Evolutionary conservation across 1,140 invertebrate species (phyloP), one percentile per base, ranked within the genome.

Genomic region (Temnothorax longispinosus): DNA sequence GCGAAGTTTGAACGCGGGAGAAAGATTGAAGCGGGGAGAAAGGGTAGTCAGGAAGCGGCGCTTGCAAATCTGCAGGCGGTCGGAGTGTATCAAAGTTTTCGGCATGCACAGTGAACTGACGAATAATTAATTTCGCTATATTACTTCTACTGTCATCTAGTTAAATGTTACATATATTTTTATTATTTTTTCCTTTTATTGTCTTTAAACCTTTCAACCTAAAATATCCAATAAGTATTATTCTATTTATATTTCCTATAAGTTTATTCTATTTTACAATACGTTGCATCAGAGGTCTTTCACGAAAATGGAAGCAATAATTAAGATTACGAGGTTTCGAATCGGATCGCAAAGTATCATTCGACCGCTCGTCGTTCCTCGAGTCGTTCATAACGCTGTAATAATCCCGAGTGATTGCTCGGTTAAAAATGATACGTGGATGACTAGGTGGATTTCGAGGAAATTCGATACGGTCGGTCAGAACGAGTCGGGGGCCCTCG

Each of bases 371-470:
- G 5, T 64, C 27, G 27, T 6, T 5, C 1, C 27, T 27, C 71
- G 21, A 27, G 38, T 32, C 58, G 41, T 64, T 32, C 41, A 13
- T 64, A 77, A 64, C 18, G 41, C 4, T 27, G 47, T 3, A 69
- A 11, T 54, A 52, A 69, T 67, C 32, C 32, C 64, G 32, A 38
- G 47, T 80, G 62, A 80, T 80, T 69, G 35, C 62, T 3, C 47
- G 77, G 47, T 80, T 80, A 80, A 80, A 80, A 80, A 80, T 80
- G 77, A 80, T 69, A 69, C n/a, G 44, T 69, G 77, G 21, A 80
- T 80, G 77, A 80, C 77, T 80, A 69, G 60, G 62, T 80, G 62
- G 47, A 69, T 80, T 80, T 80, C 77, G 64, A 69, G 47, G 77
- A 80, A 80, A 80, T 80, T 80, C 35, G 80, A 84, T 38, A 69